Base-by-base conservation (phyloP, 2,888 invertebrate species). In the Lamellibrachia columna region DNA sequence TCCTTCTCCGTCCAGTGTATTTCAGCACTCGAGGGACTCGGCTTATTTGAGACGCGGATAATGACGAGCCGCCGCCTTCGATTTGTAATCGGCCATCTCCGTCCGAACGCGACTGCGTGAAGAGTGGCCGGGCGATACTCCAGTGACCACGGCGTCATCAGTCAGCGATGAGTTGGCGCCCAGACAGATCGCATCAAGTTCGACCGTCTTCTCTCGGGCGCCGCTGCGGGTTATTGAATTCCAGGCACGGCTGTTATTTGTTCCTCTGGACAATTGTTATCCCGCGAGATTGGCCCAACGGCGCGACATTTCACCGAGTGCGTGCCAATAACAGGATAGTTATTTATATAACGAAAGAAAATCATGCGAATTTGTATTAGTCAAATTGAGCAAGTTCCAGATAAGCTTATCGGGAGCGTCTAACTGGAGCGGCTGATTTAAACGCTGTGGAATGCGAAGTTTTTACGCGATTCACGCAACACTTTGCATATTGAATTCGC, bases 301-400 rank as follows among this genome's bases (percentile, higher is more conserved):
- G 22, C 75, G 75, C 75, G 75, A 75, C 22, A 75, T 75, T 22
- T 22, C 75, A 22, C 15, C n/a, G 75, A 22, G 75, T 15, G 6
- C 75, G 22, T 22, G 75, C 60, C 60, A 60, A 11, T 9, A 4
- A 22, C 6, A 15, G 75, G 2, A 75, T 15, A 15, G 75, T 75
- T 75, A 22, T 75, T 75, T 75, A 75, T 75, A n/a, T 6, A 6
- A 75, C 6, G 15, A 6, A 75, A 3, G 75, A 75, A 75, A 75
- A 75, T 75, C 75, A 75, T n/a, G 75, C 75, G 75, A 75, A 75
- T 75, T 75, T 75, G 75, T 75, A 75, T 75, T 75, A 75, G 75
- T 75, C 75, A 75, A 75, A 75, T 75, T 75, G n/a, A 75, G 75
- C 75, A 75, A 75, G 75, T n/a, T 75, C 75, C 75, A 22, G 75